phyloP scores from a whole-genome alignment of 1,140 invertebrate genomes.

The Brachionus rotundiformis region DNA sequence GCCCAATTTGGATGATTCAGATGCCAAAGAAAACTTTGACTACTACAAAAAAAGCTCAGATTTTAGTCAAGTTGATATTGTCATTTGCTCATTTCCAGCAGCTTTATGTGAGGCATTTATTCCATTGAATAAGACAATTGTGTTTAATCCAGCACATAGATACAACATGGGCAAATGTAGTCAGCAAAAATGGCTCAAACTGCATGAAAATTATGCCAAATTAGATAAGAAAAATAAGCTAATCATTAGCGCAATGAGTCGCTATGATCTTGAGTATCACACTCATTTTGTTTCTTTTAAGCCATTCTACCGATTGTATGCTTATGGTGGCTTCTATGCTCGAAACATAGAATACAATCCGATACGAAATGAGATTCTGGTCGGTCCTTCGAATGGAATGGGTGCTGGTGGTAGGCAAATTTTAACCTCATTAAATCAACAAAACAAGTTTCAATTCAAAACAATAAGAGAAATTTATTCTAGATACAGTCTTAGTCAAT shows the following conservation, averaged over 20 bases:
- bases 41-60: constrained; percentile 52
- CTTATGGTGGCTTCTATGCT: constrained; percentile 7
- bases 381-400: constrained; percentile 8
- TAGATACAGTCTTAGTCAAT: constrained; percentile 52
- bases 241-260: not conserved
- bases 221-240: not conserved
- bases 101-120: constrained; percentile 53
- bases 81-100: constrained; percentile 52
- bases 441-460: not conserved
- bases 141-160: constrained; percentile 44
- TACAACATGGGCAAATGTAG: constrained; percentile 52
- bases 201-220: constrained; percentile 50
- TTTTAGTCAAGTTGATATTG: constrained; percentile 48
- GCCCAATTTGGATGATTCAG: not conserved
- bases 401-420: not conserved
- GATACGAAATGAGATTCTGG: constrained; percentile 2
- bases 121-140: constrained; percentile 53
- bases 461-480: not conserved
- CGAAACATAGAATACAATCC: not conserved
- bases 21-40: constrained; percentile 51
- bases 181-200: constrained; percentile 50
- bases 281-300: constrained; percentile 38
- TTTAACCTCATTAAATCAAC: not conserved
- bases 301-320: not conserved
- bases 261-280: constrained; percentile 52